These are phyloP conservation scores for Serripes groenlandicus DNA, from an alignment of 2,888 invertebrate species.

Conservation along the genomic window DNA sequence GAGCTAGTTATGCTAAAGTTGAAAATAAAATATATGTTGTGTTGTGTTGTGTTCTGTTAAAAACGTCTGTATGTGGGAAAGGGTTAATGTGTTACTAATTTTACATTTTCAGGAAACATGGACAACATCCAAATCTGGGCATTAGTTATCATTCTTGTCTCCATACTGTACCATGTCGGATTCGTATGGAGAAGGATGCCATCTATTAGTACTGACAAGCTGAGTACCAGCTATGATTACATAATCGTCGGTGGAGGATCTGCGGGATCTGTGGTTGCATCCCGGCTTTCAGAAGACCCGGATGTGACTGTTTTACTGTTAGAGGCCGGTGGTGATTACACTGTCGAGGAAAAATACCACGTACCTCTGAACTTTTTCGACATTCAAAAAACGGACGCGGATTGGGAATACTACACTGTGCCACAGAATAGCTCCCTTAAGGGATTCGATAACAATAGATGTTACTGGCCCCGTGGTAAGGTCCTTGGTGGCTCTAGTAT, in stretches of 20 bases:
- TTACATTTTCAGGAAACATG: no score
- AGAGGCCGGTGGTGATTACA: constrained; percentile 61
- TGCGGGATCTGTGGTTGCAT: constrained; percentile 56
- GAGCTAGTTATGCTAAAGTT: no score
- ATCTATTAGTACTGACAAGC: constrained; percentile 40
- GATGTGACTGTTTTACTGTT: constrained; percentile 44
- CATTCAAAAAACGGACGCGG: constrained; percentile 51
- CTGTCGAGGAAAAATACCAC: constrained; percentile 48
- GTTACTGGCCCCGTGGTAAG: constrained; percentile 59
- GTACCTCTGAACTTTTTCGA: constrained; percentile 45
- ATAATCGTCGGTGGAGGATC: constrained; percentile 54
- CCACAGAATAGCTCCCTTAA: constrained; percentile 47
- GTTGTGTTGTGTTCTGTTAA: no score
- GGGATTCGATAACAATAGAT: constrained; percentile 40
- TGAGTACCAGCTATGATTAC: constrained; percentile 55
- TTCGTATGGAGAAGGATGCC: constrained; percentile 9
- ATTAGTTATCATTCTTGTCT: background rate
- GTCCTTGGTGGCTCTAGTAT: constrained; percentile 63
- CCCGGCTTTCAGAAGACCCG: constrained; percentile 57
- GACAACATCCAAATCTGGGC: no score
- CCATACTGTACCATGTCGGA: constrained; percentile 19
- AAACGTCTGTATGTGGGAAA: no score
- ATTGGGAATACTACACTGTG: constrained; percentile 63
- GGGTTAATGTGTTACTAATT: no score
- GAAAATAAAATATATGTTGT: no score